These are phyloP conservation scores for Xestia rhomboidea DNA, from an alignment of 2,888 invertebrate genomes.

Conservation along the genomic window DNA sequence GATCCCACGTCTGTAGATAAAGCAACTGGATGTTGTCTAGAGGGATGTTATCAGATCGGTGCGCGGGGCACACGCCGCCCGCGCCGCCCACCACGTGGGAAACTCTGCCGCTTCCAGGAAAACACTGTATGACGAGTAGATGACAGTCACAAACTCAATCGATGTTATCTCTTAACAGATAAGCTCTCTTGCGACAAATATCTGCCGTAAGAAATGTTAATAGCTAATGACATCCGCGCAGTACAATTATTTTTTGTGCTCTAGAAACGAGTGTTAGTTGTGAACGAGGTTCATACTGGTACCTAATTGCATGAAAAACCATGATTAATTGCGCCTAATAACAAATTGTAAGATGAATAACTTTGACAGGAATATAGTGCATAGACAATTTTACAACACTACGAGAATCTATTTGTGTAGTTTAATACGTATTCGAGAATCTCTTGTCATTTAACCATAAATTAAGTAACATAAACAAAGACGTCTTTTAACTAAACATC, in stretches of 20 bases:
- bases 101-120: constrained; percentile 65
- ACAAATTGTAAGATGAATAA: constrained; percentile 19
- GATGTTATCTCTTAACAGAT: constrained; percentile 55
- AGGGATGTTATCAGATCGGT: constrained; percentile 86
- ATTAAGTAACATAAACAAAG: constrained; percentile 81
- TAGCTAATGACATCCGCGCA: constrained; percentile 46
- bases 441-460: constrained; percentile 76
- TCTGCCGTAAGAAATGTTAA: constrained; percentile 57
- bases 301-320: constrained; percentile 23
- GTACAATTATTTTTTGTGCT: constrained; percentile 43
- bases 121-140: constrained; percentile 57
- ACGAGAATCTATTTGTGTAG: constrained; percentile 31
- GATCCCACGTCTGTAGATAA: constrained; percentile 87
- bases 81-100: constrained; percentile 84
- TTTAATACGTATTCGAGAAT: constrained; percentile 56
- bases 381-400: constrained; percentile 16
- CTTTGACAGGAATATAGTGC: constrained; percentile 14
- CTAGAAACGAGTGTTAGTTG: constrained; percentile 38
- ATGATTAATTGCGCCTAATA: not conserved
- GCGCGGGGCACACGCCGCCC: constrained; percentile 82
- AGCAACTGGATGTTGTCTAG: constrained; percentile 86
- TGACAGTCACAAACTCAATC: constrained; percentile 44
- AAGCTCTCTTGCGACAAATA: constrained; percentile 47
- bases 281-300: constrained; percentile 20
- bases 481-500: constrained; percentile 80